Percentiles rank a stretch among this genome's conserved stretches.
phyloP scores from a whole-genome alignment of 2,888 invertebrate species.

The Lycophotia porphyrea region DNA sequence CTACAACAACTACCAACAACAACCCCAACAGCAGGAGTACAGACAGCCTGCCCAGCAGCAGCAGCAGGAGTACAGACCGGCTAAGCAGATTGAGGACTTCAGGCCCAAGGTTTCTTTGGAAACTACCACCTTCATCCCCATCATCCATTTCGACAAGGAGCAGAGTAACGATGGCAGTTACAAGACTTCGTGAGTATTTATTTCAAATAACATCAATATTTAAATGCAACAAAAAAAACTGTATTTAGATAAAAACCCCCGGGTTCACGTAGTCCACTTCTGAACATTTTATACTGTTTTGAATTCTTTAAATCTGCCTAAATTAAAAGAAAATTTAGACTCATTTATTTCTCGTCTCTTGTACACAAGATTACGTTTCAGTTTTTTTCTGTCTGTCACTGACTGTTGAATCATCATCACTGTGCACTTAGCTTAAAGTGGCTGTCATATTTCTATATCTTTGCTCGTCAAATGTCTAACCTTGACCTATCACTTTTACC shows the following conservation, averaged over 20 bases:
- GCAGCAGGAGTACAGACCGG: conserved; percentile 81
- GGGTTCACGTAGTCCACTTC: not conserved
- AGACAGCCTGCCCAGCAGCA: conserved; percentile 70
- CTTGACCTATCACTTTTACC: conserved; percentile 59
- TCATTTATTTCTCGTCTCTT: not conserved
- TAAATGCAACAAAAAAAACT: not conserved
- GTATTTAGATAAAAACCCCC: not conserved
- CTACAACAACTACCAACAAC: conserved; percentile 80
- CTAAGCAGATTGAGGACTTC: conserved; percentile 84
- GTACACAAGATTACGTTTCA: not conserved
- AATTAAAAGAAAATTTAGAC: not conserved
- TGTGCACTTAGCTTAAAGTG: not conserved
- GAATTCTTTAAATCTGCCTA: not conserved
- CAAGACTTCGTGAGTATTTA: conserved; percentile 92
- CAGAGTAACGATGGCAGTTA: conserved; percentile 96
- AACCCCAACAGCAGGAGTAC: conserved; percentile 61
- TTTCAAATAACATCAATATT: not conserved
- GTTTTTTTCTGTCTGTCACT: not conserved
- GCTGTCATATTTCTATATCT: not conserved
- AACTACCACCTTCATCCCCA: conserved; percentile 94
- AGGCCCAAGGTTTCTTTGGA: conserved; percentile 86
- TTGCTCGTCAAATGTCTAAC: conserved; percentile 37
- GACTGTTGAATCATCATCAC: conserved; percentile 8
- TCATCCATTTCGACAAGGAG: conserved; percentile 95
- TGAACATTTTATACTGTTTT: not conserved